These are phyloP conservation scores for Ictalurus furcatus DNA, from an alignment of 2,113 vertebrate species.

Conservation along the genomic window DNA sequence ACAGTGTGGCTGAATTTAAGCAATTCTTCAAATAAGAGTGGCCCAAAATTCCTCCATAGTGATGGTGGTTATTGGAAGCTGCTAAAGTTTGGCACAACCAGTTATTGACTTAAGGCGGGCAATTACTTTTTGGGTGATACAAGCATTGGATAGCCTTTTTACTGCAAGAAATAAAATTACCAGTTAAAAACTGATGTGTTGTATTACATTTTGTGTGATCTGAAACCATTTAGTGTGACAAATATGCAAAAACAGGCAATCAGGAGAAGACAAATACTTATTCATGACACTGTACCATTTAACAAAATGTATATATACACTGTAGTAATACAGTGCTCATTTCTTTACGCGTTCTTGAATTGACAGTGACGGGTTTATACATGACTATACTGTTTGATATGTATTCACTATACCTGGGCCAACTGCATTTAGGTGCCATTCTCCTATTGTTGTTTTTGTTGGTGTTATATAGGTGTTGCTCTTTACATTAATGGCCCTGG, in stretches of 20 bases:
- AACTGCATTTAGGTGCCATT: not conserved
- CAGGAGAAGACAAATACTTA: no score
- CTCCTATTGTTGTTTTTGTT: not conserved
- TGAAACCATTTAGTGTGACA: no score
- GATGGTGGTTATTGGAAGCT: not conserved
- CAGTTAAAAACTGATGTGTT: no score
- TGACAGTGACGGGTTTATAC: not conserved
- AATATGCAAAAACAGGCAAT: no score
- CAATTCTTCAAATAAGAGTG: not conserved
- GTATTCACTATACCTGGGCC: not conserved
- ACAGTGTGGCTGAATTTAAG: not conserved
- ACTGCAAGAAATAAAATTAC: no score
- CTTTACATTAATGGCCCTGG: conserved; percentile 4
- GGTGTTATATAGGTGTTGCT: conserved; percentile 1
- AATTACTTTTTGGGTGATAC: no score
- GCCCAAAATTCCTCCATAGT: not conserved
- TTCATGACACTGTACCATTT: no score
- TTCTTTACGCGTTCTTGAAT: not conserved
- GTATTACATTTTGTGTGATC: no score
- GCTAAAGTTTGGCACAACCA: not conserved
- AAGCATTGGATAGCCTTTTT: no score
- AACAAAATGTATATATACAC: no score
- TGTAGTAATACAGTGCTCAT: no score
- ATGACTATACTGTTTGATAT: not conserved
- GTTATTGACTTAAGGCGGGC: no score